A percentile compares a stretch with the other conserved stretches of the same genome.
Conservation (phyloP, 2,797 vertebrate genomes). For the Harpagifer antarcticus region DNA sequence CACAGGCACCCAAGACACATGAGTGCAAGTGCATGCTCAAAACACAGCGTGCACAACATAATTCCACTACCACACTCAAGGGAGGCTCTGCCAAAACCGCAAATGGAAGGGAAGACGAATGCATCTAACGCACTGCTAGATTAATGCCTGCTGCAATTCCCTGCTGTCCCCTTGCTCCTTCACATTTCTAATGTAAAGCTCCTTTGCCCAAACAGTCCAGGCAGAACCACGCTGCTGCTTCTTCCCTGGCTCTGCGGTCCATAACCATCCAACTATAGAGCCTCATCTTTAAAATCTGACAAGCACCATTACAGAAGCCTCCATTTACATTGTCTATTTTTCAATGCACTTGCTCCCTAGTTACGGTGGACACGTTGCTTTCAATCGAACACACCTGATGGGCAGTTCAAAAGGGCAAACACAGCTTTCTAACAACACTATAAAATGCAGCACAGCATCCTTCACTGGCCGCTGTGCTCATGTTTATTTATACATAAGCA, state of each 20-base stretch:
- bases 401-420: slow-evolving; percentile 41
- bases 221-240: slow-evolving; percentile 42
- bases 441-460: slow-evolving; percentile 32
- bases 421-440: slow-evolving; percentile 36
- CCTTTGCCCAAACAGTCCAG: slow-evolving; percentile 53
- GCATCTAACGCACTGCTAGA: no score
- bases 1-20: slow-evolving; percentile 40
- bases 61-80: slow-evolving; percentile 49
- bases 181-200: slow-evolving; percentile 73
- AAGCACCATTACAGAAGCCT: slow-evolving; percentile 37
- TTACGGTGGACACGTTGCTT: slow-evolving; percentile 24
- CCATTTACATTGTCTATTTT: slow-evolving; percentile 39
- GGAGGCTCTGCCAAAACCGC: slow-evolving; percentile 48
- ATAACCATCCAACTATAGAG: slow-evolving; percentile 24
- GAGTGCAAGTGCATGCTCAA: slow-evolving; percentile 18
- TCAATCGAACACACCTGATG: slow-evolving; percentile 19
- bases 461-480: slow-evolving; percentile 30
- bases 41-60: slow-evolving; percentile 42
- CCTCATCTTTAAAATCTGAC: slow-evolving; percentile 43
- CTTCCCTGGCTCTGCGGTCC: slow-evolving; percentile 15
- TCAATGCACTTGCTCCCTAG: slow-evolving; percentile 29
- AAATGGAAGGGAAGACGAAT: slow-evolving; percentile 59
- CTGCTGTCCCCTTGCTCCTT: slow-evolving; percentile 51
- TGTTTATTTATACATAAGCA: slow-evolving; percentile 54
- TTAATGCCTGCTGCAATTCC: slow-evolving; percentile 65